These are phyloP conservation scores for Polymixis flavicincta DNA, from an alignment of 2,888 invertebrate species.

Conservation along the genomic window DNA sequence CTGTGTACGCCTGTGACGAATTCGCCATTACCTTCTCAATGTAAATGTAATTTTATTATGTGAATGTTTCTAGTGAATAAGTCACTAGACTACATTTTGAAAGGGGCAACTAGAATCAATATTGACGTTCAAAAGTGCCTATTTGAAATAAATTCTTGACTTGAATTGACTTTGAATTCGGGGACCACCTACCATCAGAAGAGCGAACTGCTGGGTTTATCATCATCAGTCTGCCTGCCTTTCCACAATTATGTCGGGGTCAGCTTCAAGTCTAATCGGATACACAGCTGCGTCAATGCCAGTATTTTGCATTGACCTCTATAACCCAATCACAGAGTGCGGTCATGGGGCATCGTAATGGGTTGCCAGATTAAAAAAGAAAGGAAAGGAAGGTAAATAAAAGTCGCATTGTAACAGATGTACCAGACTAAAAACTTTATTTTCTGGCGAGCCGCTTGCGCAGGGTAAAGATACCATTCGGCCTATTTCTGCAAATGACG, in stretches of 20 bases:
- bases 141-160: no score
- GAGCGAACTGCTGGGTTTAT: not conserved
- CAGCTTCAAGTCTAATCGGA: not conserved
- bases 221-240: not conserved
- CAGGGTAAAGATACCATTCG: slow-evolving; percentile 17
- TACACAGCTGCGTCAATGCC: not conserved
- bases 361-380: not conserved
- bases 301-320: not conserved
- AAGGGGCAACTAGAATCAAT: no score
- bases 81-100: no score
- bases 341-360: not conserved
- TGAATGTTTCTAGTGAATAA: no score
- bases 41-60: no score
- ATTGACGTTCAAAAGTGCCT: no score
- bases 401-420: slow-evolving; percentile 39
- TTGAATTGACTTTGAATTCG: no score
- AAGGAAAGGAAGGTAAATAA: slow-evolving; percentile 19
- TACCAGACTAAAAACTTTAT: slow-evolving; percentile 52
- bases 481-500: not conserved
- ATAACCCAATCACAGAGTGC: not conserved
- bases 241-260: not conserved
- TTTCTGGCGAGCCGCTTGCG: slow-evolving; percentile 21
- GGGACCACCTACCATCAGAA: not conserved
- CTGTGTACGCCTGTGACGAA: no score
- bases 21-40: no score